Percentiles rank a stretch among this genome's conserved stretches.
These are phyloP conservation scores for Argyresthia albistria DNA, from an alignment of 2,888 invertebrate genomes.

Conservation along the genomic window DNA sequence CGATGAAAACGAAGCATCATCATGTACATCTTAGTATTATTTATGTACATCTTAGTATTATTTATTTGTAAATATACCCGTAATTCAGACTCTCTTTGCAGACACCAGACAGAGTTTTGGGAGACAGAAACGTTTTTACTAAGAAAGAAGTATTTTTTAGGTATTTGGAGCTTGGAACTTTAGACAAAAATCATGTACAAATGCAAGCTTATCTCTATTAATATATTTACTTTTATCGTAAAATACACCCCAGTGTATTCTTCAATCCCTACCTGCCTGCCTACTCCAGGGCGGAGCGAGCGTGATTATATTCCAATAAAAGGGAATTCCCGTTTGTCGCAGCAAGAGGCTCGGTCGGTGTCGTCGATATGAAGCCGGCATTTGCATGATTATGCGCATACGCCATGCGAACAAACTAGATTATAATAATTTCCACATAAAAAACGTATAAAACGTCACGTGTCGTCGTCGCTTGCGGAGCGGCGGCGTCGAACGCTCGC, in stretches of 20 bases:
- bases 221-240: too few species aligned
- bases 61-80: too few species aligned
- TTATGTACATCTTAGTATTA: too few species aligned
- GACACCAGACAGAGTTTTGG: too few species aligned
- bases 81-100: too few species aligned
- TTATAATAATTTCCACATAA: constrained; percentile 8
- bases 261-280: neutral
- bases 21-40: too few species aligned
- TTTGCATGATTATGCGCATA: constrained; percentile 21
- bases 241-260: neutral
- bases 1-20: too few species aligned
- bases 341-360: neutral
- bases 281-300: neutral
- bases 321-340: neutral
- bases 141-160: too few species aligned
- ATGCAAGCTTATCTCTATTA: too few species aligned
- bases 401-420: constrained; percentile 11
- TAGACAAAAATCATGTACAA: too few species aligned
- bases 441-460: neutral
- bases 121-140: too few species aligned
- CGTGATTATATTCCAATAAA: neutral
- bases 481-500: neutral
- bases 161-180: too few species aligned
- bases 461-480: neutral
- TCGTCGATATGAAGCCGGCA: constrained; percentile 5